Conservation (phyloP, 2,888 invertebrate species). For the Rhagonycha lutea region DNA sequence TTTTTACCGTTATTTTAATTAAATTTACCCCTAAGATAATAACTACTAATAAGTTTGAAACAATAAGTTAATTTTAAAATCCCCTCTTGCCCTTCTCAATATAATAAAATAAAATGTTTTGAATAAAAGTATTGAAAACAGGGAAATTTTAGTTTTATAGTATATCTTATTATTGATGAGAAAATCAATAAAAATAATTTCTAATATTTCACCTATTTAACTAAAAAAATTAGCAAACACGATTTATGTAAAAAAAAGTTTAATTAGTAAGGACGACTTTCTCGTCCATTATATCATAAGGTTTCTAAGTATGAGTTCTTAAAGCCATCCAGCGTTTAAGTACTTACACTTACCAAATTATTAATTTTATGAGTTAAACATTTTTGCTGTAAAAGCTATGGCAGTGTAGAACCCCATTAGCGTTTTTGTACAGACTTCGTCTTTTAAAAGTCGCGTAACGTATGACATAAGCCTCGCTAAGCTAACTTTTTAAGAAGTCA, state of each 20-base stretch:
- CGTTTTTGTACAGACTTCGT: conserved; percentile 43
- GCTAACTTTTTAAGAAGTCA: conserved; percentile 40
- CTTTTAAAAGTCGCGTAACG: conserved; percentile 43
- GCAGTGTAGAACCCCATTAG: not conserved
- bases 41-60: too few relatives aligned
- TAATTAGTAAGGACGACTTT: not conserved
- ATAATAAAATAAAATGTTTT: too few relatives aligned
- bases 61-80: too few relatives aligned
- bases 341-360: not conserved
- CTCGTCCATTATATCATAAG: not conserved
- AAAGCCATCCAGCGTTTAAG: not conserved
- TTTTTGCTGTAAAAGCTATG: not conserved
- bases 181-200: not conserved
- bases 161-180: not conserved
- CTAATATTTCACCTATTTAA: not conserved
- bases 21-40: too few relatives aligned
- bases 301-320: not conserved
- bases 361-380: not conserved
- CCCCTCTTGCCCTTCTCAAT: too few relatives aligned
- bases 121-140: too few relatives aligned
- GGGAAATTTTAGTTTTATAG: too few relatives aligned
- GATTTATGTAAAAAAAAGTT: not conserved
- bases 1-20: too few relatives aligned
- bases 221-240: too few relatives aligned
- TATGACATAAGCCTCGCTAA: conserved; percentile 37